Percentiles rank a stretch among this genome's conserved stretches.
Evolutionary conservation across 2,888 invertebrate genomes (phyloP).

Genomic region (Schizaphis graminum): DNA sequence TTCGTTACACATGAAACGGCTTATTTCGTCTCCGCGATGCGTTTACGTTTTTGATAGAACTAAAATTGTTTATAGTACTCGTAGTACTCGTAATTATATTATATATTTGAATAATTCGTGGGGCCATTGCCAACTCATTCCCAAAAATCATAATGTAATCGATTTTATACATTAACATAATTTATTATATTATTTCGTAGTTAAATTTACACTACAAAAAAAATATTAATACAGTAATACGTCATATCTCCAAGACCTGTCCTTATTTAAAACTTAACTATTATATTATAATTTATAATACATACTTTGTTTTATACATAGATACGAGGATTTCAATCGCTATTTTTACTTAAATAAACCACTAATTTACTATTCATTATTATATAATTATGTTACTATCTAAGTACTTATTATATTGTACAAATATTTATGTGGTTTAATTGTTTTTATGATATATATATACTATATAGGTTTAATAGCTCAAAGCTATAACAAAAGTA

Average conservation of each 20-base stretch:
- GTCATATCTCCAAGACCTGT: not conserved
- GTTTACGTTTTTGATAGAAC: not conserved
- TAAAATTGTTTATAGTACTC: not conserved
- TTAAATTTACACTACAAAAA: not conserved
- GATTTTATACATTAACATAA: too few species aligned
- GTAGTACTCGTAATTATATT: not conserved
- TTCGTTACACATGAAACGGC: not conserved
- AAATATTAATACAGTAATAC: not conserved
- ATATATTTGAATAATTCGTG: not conserved
- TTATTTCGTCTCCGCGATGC: not conserved
- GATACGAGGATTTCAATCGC: not conserved
- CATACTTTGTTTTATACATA: not conserved
- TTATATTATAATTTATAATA: not conserved
- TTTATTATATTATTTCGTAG: not conserved
- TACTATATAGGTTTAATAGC: not conserved
- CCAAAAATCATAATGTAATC: not conserved
- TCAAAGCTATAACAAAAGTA: not conserved
- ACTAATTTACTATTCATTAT: not conserved
- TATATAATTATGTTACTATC: not conserved
- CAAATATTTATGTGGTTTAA: not conserved
- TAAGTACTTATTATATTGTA: not conserved
- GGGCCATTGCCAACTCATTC: not conserved
- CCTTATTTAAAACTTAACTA: not conserved
- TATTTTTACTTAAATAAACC: not conserved
- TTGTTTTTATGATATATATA: not conserved